A percentile compares a stretch with the other conserved stretches of the same genome.
Evolutionary conservation across 2,797 vertebrate genomes (phyloP).

Genomic region (Pseudopleuronectes americanus): DNA sequence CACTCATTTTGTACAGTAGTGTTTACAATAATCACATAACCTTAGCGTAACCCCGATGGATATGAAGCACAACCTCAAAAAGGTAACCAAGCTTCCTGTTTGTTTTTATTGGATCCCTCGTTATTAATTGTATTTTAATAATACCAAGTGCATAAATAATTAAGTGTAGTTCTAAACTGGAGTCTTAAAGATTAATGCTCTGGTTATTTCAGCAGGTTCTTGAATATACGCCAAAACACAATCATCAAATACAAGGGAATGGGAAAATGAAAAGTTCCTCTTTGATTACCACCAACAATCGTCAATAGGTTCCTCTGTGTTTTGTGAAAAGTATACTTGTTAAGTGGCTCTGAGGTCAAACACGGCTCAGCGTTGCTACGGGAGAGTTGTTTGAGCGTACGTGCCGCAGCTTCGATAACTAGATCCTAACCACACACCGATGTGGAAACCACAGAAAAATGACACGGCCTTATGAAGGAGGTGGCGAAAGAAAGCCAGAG

Average conservation of each 20-base stretch:
- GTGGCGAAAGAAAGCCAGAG: constrained; percentile 37
- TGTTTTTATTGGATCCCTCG: constrained; percentile 26
- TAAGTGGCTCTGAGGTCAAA: constrained; percentile 56
- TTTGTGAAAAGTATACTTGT: constrained; percentile 56
- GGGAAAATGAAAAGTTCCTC: constrained; percentile 51
- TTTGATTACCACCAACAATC: constrained; percentile 61
- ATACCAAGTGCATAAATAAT: constrained; percentile 42
- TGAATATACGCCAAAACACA: constrained; percentile 59
- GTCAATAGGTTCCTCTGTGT: constrained; percentile 47
- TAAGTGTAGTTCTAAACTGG: constrained; percentile 41
- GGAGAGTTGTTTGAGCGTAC: constrained; percentile 34
- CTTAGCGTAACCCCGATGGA: constrained; percentile 40
- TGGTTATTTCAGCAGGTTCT: constrained; percentile 60
- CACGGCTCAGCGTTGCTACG: constrained; percentile 18
- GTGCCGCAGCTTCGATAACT: constrained; percentile 53
- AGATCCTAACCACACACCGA: constrained; percentile 45
- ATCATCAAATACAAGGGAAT: constrained; percentile 54
- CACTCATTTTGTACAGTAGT: constrained; percentile 38
- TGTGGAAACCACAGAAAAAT: constrained; percentile 52
- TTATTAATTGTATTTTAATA: constrained; percentile 58
- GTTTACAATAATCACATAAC: constrained; percentile 60
- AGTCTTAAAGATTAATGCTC: constrained; percentile 68
- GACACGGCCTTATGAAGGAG: constrained; percentile 29
- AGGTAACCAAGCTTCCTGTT: constrained; percentile 11
- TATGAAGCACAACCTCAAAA: constrained; percentile 33